phyloP scores from a whole-genome alignment of 2,888 invertebrate species.

The Lepidonotus clava region DNA sequence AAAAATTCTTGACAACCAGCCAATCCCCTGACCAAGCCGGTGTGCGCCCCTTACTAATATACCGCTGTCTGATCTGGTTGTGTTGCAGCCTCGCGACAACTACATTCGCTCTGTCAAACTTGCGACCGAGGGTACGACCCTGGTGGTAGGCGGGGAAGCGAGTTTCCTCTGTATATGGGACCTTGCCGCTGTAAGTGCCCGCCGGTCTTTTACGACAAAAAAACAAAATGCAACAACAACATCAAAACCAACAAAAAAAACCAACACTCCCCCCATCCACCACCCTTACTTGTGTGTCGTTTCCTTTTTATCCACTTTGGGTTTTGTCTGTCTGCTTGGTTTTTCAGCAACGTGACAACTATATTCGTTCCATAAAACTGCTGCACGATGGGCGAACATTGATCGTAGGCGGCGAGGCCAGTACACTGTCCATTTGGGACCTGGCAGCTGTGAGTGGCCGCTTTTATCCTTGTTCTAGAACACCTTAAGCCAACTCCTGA shows the following conservation, averaged over 20 bases:
- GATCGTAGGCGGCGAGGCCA: conserved; percentile 97
- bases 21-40: too few relatives aligned
- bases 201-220: too few relatives aligned
- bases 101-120: conserved; percentile 98
- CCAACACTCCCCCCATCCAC: too few relatives aligned
- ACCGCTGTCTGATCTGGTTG: conserved; percentile 47
- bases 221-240: too few relatives aligned
- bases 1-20: too few relatives aligned
- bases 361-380: conserved; percentile 96
- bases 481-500: conserved; percentile 8
- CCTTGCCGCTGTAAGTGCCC: conserved; percentile 85
- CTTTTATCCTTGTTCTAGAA: conserved; percentile 44
- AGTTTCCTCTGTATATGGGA: conserved; percentile 98
- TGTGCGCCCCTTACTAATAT: not conserved
- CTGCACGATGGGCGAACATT: conserved; percentile 94
- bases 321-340: conserved; percentile 56
- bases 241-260: too few relatives aligned
- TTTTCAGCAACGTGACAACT: conserved; percentile 94
- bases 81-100: conserved; percentile 92
- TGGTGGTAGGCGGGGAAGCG: conserved; percentile 98
- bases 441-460: conserved; percentile 85
- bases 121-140: conserved; percentile 92
- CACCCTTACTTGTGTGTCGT: conserved; percentile 27
- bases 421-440: conserved; percentile 97
- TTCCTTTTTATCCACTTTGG: conserved; percentile 20